phyloP scores from a whole-genome alignment of 2,888 invertebrate genomes.

The Camponotus fellah region DNA sequence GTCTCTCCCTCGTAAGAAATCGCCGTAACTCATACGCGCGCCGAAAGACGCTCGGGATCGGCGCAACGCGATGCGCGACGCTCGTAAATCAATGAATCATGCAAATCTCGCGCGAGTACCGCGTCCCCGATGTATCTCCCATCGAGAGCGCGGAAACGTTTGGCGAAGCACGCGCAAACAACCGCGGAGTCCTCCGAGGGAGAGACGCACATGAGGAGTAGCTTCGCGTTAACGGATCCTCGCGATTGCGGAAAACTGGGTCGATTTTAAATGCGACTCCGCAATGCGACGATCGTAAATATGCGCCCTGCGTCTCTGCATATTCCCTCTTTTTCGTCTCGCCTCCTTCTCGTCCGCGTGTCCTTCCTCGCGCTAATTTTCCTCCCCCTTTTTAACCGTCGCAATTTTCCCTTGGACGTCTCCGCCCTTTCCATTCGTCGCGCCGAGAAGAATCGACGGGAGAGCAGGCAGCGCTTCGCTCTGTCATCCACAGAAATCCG shows the following conservation, averaged over 20 bases:
- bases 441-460: slow-evolving; percentile 61
- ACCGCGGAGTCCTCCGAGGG: slow-evolving; percentile 39
- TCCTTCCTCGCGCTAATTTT: slow-evolving; percentile 23
- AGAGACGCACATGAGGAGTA: slow-evolving; percentile 14
- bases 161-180: slow-evolving; percentile 38
- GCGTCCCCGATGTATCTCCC: slow-evolving; percentile 40
- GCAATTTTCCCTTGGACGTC: slow-evolving; percentile 17
- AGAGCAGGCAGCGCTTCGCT: slow-evolving; percentile 57
- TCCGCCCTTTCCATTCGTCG: slow-evolving; percentile 27
- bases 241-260: slow-evolving; percentile 71
- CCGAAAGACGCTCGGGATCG: slow-evolving; percentile 37
- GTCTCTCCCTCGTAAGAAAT: slow-evolving; percentile 22
- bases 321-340: slow-evolving; percentile 45
- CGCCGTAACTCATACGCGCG: slow-evolving; percentile 52
- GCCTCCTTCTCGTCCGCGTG: slow-evolving; percentile 7
- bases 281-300: slow-evolving; percentile 83
- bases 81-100: slow-evolving; percentile 56
- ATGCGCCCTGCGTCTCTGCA: slow-evolving; percentile 15
- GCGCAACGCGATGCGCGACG: slow-evolving; percentile 6
- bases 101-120: slow-evolving; percentile 36
- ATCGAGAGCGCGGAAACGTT: slow-evolving; percentile 48
- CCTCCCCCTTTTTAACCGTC: slow-evolving; percentile 19
- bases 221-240: slow-evolving; percentile 68
- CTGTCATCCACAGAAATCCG: slow-evolving; percentile 77
- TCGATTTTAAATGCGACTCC: slow-evolving; percentile 76